Evolutionary conservation across 2,888 invertebrate species (phyloP).

Genomic region (Euplexia lucipara): DNA sequence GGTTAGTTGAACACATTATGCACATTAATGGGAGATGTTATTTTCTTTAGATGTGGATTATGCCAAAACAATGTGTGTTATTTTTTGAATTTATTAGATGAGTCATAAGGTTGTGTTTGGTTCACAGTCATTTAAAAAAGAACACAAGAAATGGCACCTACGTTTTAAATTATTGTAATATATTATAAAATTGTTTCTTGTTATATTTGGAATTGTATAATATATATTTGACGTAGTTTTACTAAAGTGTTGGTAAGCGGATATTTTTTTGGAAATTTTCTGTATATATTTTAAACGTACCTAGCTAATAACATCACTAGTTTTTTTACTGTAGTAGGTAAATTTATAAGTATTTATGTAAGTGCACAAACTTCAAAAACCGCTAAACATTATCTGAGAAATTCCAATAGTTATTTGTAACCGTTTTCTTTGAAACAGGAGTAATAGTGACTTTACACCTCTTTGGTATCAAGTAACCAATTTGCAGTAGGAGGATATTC

Average conservation of each 20-base stretch:
- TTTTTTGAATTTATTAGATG: constrained; percentile 61
- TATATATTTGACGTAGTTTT: constrained; percentile 40
- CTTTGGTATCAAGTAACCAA: constrained; percentile 42
- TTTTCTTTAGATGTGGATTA: constrained; percentile 61
- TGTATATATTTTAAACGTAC: constrained; percentile 4
- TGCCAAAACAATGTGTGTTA: constrained; percentile 65
- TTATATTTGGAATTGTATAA: constrained; percentile 40
- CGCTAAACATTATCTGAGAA: constrained; percentile 29
- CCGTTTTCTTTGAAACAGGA: constrained; percentile 29
- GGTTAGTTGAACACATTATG: constrained; percentile 64
- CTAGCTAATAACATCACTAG: constrained; percentile 19
- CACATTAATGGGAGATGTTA: constrained; percentile 62
- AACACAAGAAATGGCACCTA: constrained; percentile 66
- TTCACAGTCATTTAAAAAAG: constrained; percentile 66
- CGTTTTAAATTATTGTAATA: constrained; percentile 48
- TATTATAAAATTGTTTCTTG: constrained; percentile 44
- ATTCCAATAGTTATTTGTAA: constrained; percentile 35
- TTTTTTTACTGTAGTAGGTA: constrained; percentile 3
- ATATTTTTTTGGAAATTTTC: constrained; percentile 21
- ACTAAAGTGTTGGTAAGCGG: constrained; percentile 53
- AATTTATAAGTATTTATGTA: constrained; percentile 2
- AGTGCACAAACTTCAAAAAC: constrained; percentile 31
- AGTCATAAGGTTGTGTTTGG: constrained; percentile 63
- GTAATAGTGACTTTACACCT: constrained; percentile 38
- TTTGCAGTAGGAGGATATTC: constrained; percentile 36